A percentile compares a stretch with the other conserved stretches of the same genome.
phyloP scores from a whole-genome alignment of 1,140 invertebrate genomes.

The Venturia canescens region DNA sequence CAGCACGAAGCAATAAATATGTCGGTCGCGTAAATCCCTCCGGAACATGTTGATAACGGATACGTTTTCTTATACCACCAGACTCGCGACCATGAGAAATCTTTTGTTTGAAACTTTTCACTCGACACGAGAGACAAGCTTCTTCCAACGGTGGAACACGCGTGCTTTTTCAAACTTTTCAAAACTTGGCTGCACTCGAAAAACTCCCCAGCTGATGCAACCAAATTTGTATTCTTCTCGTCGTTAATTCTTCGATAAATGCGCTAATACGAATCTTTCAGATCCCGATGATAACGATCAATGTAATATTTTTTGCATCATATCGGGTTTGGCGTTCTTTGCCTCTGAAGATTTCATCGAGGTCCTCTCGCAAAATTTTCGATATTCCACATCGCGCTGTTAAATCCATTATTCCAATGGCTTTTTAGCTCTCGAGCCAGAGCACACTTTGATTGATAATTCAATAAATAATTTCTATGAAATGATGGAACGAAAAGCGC shows the following conservation, averaged over 20 bases:
- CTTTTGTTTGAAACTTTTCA: conserved; percentile 42
- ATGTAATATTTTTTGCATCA: too few relatives aligned
- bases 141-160: background rate
- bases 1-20: conserved; percentile 51
- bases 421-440: background rate
- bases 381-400: background rate
- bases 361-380: too few relatives aligned
- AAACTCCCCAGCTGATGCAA: background rate
- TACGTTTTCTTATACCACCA: conserved; percentile 35
- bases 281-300: too few relatives aligned
- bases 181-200: conserved; percentile 5
- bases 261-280: too few relatives aligned
- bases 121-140: background rate
- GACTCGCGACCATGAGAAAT: background rate
- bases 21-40: conserved; percentile 50
- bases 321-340: too few relatives aligned
- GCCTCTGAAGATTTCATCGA: too few relatives aligned
- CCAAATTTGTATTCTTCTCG: background rate
- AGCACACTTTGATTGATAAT: background rate
- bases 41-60: conserved; percentile 50
- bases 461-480: conserved; percentile 12
- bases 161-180: background rate
- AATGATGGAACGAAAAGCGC: background rate
- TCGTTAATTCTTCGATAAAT: too few relatives aligned
- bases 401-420: conserved; percentile 9